These are phyloP conservation scores for Corythornis cristatus DNA, from an alignment of 2,113 vertebrate genomes.

Conservation along the genomic window DNA sequence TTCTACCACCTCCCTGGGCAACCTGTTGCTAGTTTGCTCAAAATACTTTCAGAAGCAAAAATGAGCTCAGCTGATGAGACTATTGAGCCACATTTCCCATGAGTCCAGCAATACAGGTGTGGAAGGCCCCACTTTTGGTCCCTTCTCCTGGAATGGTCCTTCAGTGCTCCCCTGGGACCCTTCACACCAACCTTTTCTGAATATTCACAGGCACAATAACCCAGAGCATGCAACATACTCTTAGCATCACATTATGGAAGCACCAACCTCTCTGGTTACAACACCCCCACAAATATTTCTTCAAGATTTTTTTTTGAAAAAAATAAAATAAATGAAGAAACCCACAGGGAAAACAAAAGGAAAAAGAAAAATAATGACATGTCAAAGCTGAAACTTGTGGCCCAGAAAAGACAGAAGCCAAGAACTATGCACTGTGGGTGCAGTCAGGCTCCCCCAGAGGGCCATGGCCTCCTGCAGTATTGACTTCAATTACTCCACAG, in stretches of 20 bases:
- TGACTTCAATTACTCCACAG: not conserved
- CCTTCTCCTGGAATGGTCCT: not conserved
- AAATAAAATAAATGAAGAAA: not conserved
- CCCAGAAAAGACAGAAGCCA: not conserved
- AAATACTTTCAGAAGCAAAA: not conserved
- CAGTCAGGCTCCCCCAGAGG: not conserved
- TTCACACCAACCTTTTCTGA: not conserved
- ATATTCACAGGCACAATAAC: fast-evolving
- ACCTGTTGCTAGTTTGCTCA: not conserved
- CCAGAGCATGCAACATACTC: not conserved
- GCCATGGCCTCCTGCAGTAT: not conserved
- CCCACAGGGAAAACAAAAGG: not conserved
- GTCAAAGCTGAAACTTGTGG: not conserved
- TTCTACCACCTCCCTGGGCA: not conserved
- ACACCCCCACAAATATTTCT: not conserved
- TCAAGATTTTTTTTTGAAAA: not conserved
- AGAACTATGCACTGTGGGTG: not conserved
- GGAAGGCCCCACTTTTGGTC: not conserved
- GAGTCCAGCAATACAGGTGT: not conserved
- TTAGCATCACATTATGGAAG: not conserved
- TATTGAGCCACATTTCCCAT: not conserved
- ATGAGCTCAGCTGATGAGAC: not conserved
- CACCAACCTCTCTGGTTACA: not conserved
- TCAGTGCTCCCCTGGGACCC: not conserved
- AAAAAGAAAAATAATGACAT: not conserved